A percentile compares a stretch with the other conserved stretches of the same genome.
These are phyloP conservation scores for Lasiommata megera DNA, from an alignment of 2,888 invertebrate species.

Conservation along the genomic window DNA sequence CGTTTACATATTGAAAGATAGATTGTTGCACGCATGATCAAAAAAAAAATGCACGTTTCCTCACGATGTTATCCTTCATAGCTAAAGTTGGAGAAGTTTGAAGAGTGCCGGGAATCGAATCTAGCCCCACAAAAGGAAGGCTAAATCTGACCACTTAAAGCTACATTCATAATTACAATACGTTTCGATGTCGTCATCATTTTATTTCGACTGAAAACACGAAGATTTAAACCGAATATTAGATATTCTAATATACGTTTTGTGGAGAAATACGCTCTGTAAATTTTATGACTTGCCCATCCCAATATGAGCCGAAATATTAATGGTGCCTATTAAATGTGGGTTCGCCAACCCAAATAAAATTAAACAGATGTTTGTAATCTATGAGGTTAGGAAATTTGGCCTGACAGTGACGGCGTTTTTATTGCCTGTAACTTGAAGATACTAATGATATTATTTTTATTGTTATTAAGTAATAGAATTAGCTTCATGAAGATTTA, in stretches of 20 bases:
- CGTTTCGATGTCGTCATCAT: too few species aligned
- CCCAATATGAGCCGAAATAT: constrained; percentile 10
- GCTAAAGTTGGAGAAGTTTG: too few species aligned
- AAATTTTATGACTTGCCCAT: constrained; percentile 22
- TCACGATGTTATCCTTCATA: too few species aligned
- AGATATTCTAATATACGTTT: background rate
- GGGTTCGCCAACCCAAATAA: constrained; percentile 13
- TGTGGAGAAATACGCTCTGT: constrained; percentile 13
- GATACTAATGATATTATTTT: background rate
- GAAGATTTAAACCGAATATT: constrained; percentile 1
- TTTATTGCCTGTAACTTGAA: background rate
- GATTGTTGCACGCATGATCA: too few species aligned
- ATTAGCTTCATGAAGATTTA: too few species aligned
- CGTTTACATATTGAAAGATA: too few species aligned
- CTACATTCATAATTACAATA: too few species aligned
- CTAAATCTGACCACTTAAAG: too few species aligned
- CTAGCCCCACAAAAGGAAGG: too few species aligned
- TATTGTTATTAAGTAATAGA: too few species aligned
- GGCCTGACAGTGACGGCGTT: background rate
- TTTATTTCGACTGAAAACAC: constrained; percentile 8
- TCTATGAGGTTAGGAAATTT: background rate
- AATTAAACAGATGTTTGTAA: constrained; percentile 11
- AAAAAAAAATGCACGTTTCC: too few species aligned
- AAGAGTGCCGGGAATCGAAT: too few species aligned
- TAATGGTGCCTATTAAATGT: constrained; percentile 12